phyloP scores from a whole-genome alignment of 2,888 invertebrate species.

The Mesoligia furuncula region DNA sequence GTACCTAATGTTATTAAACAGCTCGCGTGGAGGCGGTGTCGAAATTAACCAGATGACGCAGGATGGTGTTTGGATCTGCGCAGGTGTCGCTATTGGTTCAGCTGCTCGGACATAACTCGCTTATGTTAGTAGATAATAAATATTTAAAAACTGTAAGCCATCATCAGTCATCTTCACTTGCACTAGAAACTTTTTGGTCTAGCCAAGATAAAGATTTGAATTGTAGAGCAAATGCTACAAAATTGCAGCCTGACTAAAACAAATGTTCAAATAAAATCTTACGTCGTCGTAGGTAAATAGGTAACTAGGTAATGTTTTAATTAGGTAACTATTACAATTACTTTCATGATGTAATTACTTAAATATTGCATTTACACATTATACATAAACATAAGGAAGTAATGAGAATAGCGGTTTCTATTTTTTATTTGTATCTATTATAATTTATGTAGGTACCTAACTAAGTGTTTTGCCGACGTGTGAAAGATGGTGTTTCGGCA shows the following conservation, averaged over 20 bases:
- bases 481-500: neutral
- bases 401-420: constrained; percentile 28
- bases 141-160: constrained; percentile 64
- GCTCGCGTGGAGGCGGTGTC: constrained; percentile 66
- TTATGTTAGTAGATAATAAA: constrained; percentile 57
- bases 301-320: constrained; percentile 27
- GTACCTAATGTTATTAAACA: constrained; percentile 73
- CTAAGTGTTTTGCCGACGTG: neutral
- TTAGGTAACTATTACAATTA: constrained; percentile 28
- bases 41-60: constrained; percentile 86
- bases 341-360: constrained; percentile 17
- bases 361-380: constrained; percentile 27
- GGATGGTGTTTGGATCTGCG: constrained; percentile 72
- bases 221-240: neutral
- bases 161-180: constrained; percentile 75
- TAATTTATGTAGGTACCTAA: constrained; percentile 22
- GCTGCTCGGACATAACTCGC: constrained; percentile 71
- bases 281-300: neutral
- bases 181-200: constrained; percentile 50
- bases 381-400: constrained; percentile 25
- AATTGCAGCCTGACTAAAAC: neutral
- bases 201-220: neutral
- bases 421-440: constrained; percentile 24
- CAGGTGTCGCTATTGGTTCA: constrained; percentile 81
- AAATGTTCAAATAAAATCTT: constrained; percentile 11